Evolutionary conservation across 2,113 vertebrate species (phyloP), one percentile per base, ranked within the genome.

Genomic region (Hippocampus zosterae): DNA sequence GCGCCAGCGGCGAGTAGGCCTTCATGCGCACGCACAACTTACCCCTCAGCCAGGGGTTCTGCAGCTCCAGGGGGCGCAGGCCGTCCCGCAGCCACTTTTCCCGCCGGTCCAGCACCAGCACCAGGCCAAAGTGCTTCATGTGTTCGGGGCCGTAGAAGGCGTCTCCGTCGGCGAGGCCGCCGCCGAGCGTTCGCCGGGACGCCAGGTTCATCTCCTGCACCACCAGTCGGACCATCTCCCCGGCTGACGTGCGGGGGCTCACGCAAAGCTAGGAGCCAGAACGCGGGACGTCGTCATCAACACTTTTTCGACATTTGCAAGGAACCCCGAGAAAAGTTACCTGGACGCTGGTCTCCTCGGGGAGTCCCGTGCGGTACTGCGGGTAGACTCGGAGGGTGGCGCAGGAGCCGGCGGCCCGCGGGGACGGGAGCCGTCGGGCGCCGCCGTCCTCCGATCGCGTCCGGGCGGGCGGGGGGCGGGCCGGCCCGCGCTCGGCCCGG

Each of bases 61-160:
- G 94, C 0, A 97, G 93, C 64, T 93, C 86, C 79, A 96, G 88
- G 2, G 94, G 94, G 76, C 91, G 77, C 85, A 89, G 94, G 73
- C 95, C 94, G 3, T 94, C 92, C 0, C 93, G 94, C 9, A 97
- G 92, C 95, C 95, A 96, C 83, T 76, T 94, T 84, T 96, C 95
- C 67, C 83, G 79, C 64, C 90, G 87, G 0, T 88, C 89, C 1
- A 92, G 87, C 40, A 92, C 80, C 2, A 95, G 90, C 74, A 96
- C 93, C 10, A 96, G 92, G 57, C 91, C 92, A 0, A 96, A 96
- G 91, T 95, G 94, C 75, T 93, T 88, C 74, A 96, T 73, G 81
- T 96, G 95, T 71, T 96, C 95, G 7, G 92, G 81, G 0, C 84
- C 5, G 18, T 94, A 95, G 25, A 92, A 94, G 71, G 92, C 87